These are phyloP conservation scores for Beroe ovata DNA, from an alignment of 37 sponge, comb jelly and placozoan genomes.

Conservation along the genomic window DNA sequence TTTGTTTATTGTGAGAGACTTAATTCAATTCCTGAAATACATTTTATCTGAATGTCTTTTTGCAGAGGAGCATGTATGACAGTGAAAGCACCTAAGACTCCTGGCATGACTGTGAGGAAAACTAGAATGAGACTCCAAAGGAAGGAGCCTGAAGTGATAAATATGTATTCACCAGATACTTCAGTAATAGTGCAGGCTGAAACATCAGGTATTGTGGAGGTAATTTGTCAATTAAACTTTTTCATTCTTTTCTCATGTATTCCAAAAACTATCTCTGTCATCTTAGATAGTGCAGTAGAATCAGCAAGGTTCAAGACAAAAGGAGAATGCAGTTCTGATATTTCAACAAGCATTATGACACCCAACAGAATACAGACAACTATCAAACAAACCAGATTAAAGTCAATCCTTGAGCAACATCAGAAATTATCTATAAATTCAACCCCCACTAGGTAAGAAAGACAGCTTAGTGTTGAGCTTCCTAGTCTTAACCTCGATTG, in stretches of 20 bases:
- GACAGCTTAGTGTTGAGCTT: neutral
- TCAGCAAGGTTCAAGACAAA: neutral
- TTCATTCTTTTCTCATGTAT: no score
- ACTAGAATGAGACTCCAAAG: neutral
- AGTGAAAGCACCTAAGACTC: constrained; percentile 52
- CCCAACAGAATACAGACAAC: constrained; percentile 36
- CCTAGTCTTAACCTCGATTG: no score
- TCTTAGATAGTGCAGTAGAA: neutral
- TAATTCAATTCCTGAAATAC: neutral
- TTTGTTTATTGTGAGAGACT: no score
- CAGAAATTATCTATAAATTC: constrained; percentile 11
- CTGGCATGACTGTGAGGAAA: constrained; percentile 18
- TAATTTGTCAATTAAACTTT: neutral
- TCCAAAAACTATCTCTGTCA: no score
- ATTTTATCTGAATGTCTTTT: neutral
- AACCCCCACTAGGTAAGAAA: constrained; percentile 5
- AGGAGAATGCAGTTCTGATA: neutral
- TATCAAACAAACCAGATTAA: constrained; percentile 16
- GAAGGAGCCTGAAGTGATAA: constrained; percentile 4
- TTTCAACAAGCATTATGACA: constrained; percentile 19
- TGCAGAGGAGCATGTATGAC: constrained; percentile 44
- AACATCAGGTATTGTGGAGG: neutral
- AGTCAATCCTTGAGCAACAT: constrained; percentile 5
- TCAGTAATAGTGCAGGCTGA: neutral
- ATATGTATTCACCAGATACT: constrained; percentile 7